These are phyloP conservation scores for Campoplex nolae DNA, from an alignment of 2,888 invertebrate species.

Conservation along the genomic window DNA sequence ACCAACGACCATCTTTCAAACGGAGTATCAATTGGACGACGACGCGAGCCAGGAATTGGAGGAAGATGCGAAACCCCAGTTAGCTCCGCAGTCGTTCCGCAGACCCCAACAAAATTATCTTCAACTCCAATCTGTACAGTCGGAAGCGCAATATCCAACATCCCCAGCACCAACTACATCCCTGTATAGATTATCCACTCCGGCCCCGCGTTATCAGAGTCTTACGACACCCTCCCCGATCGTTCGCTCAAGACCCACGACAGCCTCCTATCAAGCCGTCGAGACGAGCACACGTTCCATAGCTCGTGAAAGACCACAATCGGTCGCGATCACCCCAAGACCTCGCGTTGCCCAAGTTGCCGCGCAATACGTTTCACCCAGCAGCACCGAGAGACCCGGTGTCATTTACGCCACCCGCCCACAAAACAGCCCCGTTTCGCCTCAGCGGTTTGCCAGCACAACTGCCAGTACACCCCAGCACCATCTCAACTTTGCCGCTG, in stretches of 20 bases:
- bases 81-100: constrained; percentile 83
- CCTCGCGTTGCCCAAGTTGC: constrained; percentile 83
- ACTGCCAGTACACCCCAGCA: constrained; percentile 74
- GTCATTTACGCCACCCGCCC: constrained; percentile 82
- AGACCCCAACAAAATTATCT: constrained; percentile 82
- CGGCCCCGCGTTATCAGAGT: constrained; percentile 89
- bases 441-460: constrained; percentile 73
- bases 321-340: constrained; percentile 87
- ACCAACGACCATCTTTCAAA: constrained; percentile 90
- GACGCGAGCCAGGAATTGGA: constrained; percentile 87
- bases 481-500: constrained; percentile 89
- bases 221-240: constrained; percentile 87
- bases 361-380: constrained; percentile 82
- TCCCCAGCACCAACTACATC: constrained; percentile 83
- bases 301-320: constrained; percentile 78
- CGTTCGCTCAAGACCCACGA: constrained; percentile 74
- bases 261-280: constrained; percentile 76
- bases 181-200: constrained; percentile 85
- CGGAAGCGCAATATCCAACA: constrained; percentile 77
- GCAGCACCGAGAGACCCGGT: constrained; percentile 83
- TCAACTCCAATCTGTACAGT: constrained; percentile 75
- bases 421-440: constrained; percentile 76
- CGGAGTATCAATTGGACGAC: constrained; percentile 86
- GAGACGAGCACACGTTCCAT: constrained; percentile 78
- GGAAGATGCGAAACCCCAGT: constrained; percentile 86